Evolutionary conservation across 2,113 vertebrate genomes (phyloP), one percentile per base, ranked within the genome.

Genomic region (Morone chrysops): DNA sequence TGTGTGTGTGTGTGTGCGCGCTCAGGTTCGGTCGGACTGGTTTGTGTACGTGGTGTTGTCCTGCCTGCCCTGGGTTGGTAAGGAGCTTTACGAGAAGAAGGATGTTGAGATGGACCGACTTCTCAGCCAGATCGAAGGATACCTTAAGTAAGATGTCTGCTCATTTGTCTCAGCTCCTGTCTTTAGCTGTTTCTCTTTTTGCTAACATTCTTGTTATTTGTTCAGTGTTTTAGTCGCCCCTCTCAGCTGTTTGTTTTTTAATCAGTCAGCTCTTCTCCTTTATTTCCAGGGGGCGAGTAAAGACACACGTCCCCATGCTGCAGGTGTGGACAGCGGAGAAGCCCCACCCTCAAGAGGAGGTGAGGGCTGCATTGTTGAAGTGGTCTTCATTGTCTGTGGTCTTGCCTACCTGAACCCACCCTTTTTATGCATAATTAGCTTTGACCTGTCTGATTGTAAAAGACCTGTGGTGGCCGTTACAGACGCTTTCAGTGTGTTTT

Each of bases 71-170:
- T 99, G 98, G 98, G 98, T 99, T 70, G 98, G 98, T 6, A 99
- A 99, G 90, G 97, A 99, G 77, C 93, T 99, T 1, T 98, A 99
- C 20, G 98, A 99, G 92, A 99, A 99, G 92, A 99, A 99, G 91
- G 98, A 99, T 38, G 97, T 98, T 17, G 98, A 99, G 81, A 98
- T 99, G 96, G 98, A 99, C 79, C 96, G 97, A 3, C 96, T 99
- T 13, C 94, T 99, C 72, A 96, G 96, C 89, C 97, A 96, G 90
- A 95, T 99, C 14, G 98, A 99, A 93, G 97, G 93, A 85, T 99
- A 98, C 87, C 94, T 99, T 61, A 99, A 98, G 98, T 99, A 94
- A 90, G 97, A 70, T 0, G 14, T 9, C 78, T 4, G 1, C 17
- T 25, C 11, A 3, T 57, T n/a, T 0, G 5, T 80, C 13, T 38